Evolutionary conservation across 2,113 vertebrate species (phyloP), one percentile per base, ranked within the genome.

Genomic region (Murina feae): DNA sequence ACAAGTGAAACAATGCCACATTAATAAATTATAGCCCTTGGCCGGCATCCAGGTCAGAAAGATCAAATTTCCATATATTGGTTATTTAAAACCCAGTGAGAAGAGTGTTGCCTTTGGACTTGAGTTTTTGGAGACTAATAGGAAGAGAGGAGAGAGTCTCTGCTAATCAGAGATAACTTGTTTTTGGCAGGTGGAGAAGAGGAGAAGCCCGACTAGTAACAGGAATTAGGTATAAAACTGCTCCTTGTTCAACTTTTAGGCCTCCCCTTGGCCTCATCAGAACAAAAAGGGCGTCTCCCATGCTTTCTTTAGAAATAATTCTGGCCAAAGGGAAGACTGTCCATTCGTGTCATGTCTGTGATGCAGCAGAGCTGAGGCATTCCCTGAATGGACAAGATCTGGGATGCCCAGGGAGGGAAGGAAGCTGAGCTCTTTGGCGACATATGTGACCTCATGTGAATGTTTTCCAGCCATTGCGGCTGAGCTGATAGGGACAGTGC

Each of bases 401-500:
- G 39, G 53, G 71, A 37, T 4, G 0, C 21, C 10, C 6, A 51
- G 11, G 20, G 71, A 58, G 44, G 66, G 63, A 90, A 87, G 39
- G 87, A 90, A 2, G 0, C 83, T 53, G 65, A 89, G 96, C 14
- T 92, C 76, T 95, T 44, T 90, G 83, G 87, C 90, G 63, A 75
- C 42, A 20, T 65, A 91, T 75, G 23, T 71, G 32, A 14, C 53
- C 72, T 95, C 69, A 8, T 25, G 39, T 84, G 82, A 91, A 92
- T 72, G 28, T 88, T 93, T 93, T 91, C 85, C 63, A 21, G 84
- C 39, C 39, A 66, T 68, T 89, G 42, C 74, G 30, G 2, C 95
- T 21, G 13, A 93, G 83, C n/a, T 74, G 53, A 86, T 35, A 88
- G 47, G 72, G 39, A 44, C 9, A 85, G 72, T 97, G 95, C 96